Percentiles rank a stretch among this genome's conserved stretches.
Conservation (phyloP, 2,797 vertebrate species). For the Cryptoprocta ferox region DNA sequence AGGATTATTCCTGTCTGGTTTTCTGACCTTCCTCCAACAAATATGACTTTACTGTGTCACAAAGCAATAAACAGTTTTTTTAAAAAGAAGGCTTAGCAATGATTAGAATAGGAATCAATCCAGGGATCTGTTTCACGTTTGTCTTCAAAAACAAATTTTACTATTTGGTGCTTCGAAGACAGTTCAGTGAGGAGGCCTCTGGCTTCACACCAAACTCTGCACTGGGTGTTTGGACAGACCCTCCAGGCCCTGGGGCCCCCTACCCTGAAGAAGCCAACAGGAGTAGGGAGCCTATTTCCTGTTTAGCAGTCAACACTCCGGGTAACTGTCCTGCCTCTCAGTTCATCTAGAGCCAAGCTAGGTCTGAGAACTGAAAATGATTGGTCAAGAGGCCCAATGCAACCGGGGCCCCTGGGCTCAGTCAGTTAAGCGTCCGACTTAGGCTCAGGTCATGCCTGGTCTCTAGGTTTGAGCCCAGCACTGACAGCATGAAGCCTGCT, state of each 20-base stretch:
- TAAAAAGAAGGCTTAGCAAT: neutral
- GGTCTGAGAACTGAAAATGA: neutral
- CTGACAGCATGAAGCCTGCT: too few species aligned
- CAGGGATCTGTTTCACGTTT: neutral
- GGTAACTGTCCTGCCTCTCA: neutral
- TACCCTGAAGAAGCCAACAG: neutral
- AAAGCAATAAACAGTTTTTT: neutral
- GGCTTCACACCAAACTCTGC: neutral
- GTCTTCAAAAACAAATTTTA: constrained; percentile 27
- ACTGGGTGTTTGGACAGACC: neutral
- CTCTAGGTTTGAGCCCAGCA: too few species aligned
- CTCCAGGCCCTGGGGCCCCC: neutral
- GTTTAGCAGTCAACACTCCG: neutral
- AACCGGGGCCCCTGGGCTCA: too few species aligned
- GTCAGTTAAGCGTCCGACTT: too few species aligned
- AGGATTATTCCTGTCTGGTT: neutral
- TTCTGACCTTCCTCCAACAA: constrained; percentile 36
- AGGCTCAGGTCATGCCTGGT: too few species aligned
- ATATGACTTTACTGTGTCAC: neutral
- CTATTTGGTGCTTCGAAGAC: neutral
- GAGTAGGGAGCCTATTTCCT: neutral
- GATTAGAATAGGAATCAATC: neutral
- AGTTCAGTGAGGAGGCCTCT: neutral
- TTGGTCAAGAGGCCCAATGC: neutral
- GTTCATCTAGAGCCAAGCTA: constrained; percentile 51